Evolutionary conservation across 92 coral and sea anemone species (phyloP).

Genomic region (Zoanthus sansibaricus): DNA sequence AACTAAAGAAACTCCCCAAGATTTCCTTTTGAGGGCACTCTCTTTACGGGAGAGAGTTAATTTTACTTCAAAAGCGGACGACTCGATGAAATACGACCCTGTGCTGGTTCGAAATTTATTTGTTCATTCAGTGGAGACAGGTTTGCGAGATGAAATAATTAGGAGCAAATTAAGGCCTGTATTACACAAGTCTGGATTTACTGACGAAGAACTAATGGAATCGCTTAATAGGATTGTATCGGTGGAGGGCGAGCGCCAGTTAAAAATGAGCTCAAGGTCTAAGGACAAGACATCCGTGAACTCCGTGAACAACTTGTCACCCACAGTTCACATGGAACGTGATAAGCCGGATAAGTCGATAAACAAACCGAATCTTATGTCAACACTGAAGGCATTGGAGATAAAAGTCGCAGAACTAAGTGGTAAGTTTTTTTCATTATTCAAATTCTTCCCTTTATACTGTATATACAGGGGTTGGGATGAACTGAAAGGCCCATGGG

Average conservation of each 20-base stretch:
- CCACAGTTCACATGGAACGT: constrained; percentile 4
- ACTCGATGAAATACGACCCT: constrained; percentile 55
- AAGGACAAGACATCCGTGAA: constrained; percentile 7
- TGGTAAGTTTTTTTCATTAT: constrained; percentile 36
- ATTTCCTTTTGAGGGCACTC: constrained; percentile 68
- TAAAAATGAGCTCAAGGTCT: constrained; percentile 18
- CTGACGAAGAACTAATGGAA: constrained; percentile 65
- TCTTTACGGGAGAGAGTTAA: constrained; percentile 58
- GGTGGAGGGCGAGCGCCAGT: constrained; percentile 46
- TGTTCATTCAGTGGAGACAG: constrained; percentile 53
- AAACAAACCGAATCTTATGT: constrained; percentile 31
- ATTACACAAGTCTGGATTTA: constrained; percentile 44
- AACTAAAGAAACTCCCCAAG: constrained; percentile 64
- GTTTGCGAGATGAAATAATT: constrained; percentile 57
- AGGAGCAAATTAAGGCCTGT: constrained; percentile 52
- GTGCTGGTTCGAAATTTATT: constrained; percentile 35
- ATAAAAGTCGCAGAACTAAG: constrained; percentile 39
- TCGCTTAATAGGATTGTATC: constrained; percentile 57
- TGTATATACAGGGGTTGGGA: too few relatives aligned
- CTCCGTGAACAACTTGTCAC: constrained; percentile 23
- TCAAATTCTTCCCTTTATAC: too few relatives aligned
- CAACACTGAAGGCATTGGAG: constrained; percentile 39
- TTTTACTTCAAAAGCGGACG: constrained; percentile 61
- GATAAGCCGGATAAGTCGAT: neutral
- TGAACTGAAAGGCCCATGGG: too few relatives aligned